Conservation (phyloP, 2,888 invertebrate genomes). For the Drosophila lutescens region DNA sequence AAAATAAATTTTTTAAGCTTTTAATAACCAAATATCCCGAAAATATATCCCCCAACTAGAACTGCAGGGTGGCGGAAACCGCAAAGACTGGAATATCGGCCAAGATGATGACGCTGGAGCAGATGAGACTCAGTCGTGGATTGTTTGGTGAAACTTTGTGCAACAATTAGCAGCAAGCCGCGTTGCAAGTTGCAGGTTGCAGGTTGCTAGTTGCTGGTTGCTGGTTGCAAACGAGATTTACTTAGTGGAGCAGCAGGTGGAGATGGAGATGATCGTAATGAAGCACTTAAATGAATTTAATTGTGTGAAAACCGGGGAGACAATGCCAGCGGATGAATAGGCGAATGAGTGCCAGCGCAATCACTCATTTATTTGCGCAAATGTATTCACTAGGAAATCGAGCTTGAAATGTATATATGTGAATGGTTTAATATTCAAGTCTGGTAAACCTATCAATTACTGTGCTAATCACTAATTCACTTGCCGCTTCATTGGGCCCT, state of each 20-base stretch:
- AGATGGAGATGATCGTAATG: conserved; percentile 66
- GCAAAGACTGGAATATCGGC: conserved; percentile 60
- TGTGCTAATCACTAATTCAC: neutral
- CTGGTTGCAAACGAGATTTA: conserved; percentile 66
- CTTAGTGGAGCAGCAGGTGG: conserved; percentile 70
- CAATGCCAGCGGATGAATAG: conserved; percentile 48
- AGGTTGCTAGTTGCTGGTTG: conserved; percentile 16
- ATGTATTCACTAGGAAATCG: neutral
- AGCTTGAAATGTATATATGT: too few relatives aligned
- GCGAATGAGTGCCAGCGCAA: conserved; percentile 10
- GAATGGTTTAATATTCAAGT: too few relatives aligned
- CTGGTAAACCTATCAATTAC: neutral
- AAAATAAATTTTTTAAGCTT: too few relatives aligned
- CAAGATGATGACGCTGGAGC: conserved; percentile 37
- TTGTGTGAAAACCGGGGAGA: conserved; percentile 73
- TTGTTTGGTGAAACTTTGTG: conserved; percentile 68
- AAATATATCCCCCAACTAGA: neutral
- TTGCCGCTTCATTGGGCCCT: neutral
- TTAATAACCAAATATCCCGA: too few relatives aligned
- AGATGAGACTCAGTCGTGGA: conserved; percentile 43
- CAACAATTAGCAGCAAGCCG: conserved; percentile 63
- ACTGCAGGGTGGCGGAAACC: neutral
- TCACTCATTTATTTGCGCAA: conserved; percentile 20
- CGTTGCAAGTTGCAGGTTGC: conserved; percentile 20
- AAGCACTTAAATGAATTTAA: conserved; percentile 81